Conservation (phyloP, 2,113 vertebrate species). For the Hypanus sabinus region DNA sequence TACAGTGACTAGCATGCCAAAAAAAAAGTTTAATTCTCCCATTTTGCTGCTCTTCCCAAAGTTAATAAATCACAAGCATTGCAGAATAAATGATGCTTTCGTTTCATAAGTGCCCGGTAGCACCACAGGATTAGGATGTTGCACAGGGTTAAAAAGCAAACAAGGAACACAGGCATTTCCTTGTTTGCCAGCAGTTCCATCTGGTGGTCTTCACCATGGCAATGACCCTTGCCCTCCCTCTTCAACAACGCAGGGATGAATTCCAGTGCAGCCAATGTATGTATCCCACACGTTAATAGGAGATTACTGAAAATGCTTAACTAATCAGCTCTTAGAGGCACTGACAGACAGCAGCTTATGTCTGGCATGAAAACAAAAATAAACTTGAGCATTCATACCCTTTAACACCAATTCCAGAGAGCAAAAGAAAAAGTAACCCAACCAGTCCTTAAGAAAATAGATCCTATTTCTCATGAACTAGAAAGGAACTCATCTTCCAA, state of each 20-base stretch:
- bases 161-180: not conserved
- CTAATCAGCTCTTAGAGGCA: conserved; percentile 18
- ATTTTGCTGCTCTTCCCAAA: no score
- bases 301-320: conserved; percentile 25
- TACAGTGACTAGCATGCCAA: no score
- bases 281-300: not conserved
- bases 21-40: no score
- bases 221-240: conserved; percentile 14
- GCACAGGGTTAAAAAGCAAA: conserved; percentile 1
- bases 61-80: not conserved
- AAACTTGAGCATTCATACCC: not conserved
- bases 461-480: not conserved
- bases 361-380: conserved; percentile 35
- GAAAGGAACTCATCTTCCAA: conserved; percentile 6
- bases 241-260: not conserved
- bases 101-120: not conserved
- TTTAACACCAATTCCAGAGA: not conserved
- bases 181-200: conserved; percentile 9
- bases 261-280: not conserved
- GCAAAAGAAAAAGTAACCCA: not conserved
- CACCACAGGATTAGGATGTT: not conserved
- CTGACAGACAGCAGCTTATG: conserved; percentile 32
- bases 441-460: not conserved
- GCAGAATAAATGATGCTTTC: not conserved
- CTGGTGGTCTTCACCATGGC: conserved; percentile 9